Conservation (phyloP, 2,888 invertebrate species). For the Agrochola lychnidis region DNA sequence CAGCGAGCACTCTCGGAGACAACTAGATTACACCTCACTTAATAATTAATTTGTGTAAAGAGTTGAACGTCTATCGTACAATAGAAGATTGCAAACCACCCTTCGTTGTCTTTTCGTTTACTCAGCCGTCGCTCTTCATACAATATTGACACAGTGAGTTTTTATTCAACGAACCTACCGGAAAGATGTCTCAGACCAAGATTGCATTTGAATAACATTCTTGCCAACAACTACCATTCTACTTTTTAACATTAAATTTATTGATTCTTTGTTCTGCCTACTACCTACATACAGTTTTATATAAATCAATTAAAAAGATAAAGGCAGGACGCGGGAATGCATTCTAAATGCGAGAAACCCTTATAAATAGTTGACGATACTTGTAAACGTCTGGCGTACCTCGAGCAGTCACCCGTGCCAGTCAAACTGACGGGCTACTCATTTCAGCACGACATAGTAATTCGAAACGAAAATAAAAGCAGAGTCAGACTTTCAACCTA, state of each 20-base stretch:
- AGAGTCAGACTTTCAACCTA: neutral
- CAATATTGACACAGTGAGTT: conserved; percentile 76
- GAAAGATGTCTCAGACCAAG: conserved; percentile 26
- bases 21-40: conserved; percentile 83
- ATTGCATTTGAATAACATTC: conserved; percentile 16
- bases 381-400: neutral
- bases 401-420: neutral
- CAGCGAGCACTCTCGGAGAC: conserved; percentile 64
- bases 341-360: neutral
- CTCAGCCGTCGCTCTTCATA: conserved; percentile 71
- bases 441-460: neutral
- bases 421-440: too few species aligned
- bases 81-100: conserved; percentile 72
- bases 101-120: conserved; percentile 80
- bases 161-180: conserved; percentile 59
- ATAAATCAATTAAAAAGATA: neutral
- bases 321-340: neutral
- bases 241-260: neutral
- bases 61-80: conserved; percentile 79
- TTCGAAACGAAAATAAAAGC: neutral
- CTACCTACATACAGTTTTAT: neutral
- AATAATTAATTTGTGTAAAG: conserved; percentile 89
- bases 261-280: neutral
- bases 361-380: neutral
- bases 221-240: neutral